Evolutionary conservation across 2,113 vertebrate genomes (phyloP), one percentile per base, ranked within the genome.

Genomic region (Pedionomus torquatus): DNA sequence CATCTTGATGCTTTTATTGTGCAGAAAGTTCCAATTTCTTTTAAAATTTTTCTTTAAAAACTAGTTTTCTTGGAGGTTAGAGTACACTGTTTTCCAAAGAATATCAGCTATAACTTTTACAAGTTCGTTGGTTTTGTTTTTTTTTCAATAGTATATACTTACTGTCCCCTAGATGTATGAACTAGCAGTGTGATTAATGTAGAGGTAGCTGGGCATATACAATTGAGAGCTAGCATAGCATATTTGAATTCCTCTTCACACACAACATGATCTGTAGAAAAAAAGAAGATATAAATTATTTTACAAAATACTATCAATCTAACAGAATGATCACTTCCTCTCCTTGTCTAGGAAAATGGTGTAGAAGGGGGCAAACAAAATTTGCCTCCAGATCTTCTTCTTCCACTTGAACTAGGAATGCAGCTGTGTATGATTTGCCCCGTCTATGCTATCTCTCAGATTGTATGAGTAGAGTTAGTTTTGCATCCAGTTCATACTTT

Each of bases 211-310:
- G 99, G 99, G 87, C 99, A 99, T 94, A 99, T 98, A 74, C 99
- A 99, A 94, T 99, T 99, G 91, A 99, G 98, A 96, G 99, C 99
- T 98, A 99, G 96, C 99, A 99, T 99, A 91, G 99, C 99, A 28
- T 99, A 99, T 90, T 99, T 99, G 97, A 99, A 99, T 96, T 99
- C 99, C 92, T 99, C 99, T 98, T 99, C 99, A 97, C 99, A 99
- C 74, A 99, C 99, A 86, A 99, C 99, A n/a, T 99, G 99, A 98
- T 99, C 99, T 99, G 96, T 89, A 98, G 39, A 65, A 43, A 95
- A 96, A 95, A 91, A 75, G 1, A 26, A 65, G 3, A 89, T 20
- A 64, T 2, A 60, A 41, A 41, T 43, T 58, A 13, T 41, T 94
- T 79, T 61, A 83, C 16, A 65, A 83, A 58, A 41, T 51, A 43